Evolutionary conservation across 2,888 invertebrate genomes (phyloP), one percentile per base, ranked within the genome.

Genomic region (Sesia apiformis): DNA sequence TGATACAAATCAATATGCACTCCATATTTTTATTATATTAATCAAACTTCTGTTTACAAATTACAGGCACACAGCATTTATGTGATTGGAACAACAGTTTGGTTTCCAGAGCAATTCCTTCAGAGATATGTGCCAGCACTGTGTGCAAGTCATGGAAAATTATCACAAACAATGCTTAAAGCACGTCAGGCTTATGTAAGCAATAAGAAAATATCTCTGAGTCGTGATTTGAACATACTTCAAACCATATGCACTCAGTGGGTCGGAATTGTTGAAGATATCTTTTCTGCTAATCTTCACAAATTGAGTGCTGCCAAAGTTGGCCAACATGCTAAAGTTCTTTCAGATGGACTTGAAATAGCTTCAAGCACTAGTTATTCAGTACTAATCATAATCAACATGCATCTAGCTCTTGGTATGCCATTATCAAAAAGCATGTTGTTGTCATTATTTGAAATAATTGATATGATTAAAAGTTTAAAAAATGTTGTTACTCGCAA

Each of bases 61-160:
- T 85, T 85, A 7, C 75, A 95, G 92, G 91, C 95, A 51, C 94
- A 95, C 61, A 94, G 94, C 41, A 93, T 97, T 56, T 93, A 94
- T 51, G 81, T 98, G 41, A 90, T 93, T 56, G 97, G 96, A 1
- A 95, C 95, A 70, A 90, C 95, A 8, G 78, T 96, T 54, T 98
- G 97, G 97, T 93, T 94, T 69, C 96, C 98, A 0, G 95, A 94
- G 73, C 91, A 92, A 64, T 98, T 98, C 81, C 88, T 98, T 3
- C 81, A 90, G 51, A 91, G 91, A 63, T 91, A 93, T 76, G 84
- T 92, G 59, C 87, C 92, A 63, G 80, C 93, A 64, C 73, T 92
- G 80, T 75, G 90, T 81, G 78, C 91, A 78, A 77, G 81, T 78
- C 80, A 90, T 76, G 79, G 77, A 40, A 90, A 88, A 69, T 65